Base-by-base conservation (phyloP, 2,113 vertebrate species). In the Cololabis saira region DNA sequence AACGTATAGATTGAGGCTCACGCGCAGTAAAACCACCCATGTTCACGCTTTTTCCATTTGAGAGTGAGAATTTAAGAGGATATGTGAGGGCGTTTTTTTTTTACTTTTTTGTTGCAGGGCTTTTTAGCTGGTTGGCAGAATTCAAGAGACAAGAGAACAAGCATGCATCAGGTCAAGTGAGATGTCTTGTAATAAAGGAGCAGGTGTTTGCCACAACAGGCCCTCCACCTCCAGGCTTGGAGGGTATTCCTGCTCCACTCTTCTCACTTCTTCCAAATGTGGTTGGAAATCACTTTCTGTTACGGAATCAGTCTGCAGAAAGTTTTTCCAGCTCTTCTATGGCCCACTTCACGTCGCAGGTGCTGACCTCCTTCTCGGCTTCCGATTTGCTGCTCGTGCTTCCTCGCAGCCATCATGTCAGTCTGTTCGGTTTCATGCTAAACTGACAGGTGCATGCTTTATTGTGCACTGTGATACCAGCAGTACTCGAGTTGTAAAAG, bases 271-370 rank as follows among this genome's bases (percentile, higher is more conserved):
- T 66, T 80, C 51, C 64, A 74, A 78, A 81, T 61, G 81, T 80
- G 83, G 86, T 76, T 86, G 85, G 80, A 91, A 89, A 89, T 89
- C 77, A 79, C 66, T 64, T 88, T 89, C 80, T 87, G 67, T 89
- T 87, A 84, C 73, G 75, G 70, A 89, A 61, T 74, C 75, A 63
- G 33, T 47, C 22, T 11, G 59, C 42, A 54, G 10, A 66, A 72
- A 48, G 60, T 82, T 88, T n/a, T 89, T 88, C 87, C 82, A 59
- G 45, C 17, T 64, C 71, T 74, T 60, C 74, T 33, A 40, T 68
- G 6, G 2, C 59, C 45, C 3, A 19, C 65, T 51, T 48, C 33
- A n/a, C 9, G 0, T 4, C 57, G 70, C 89, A 90, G 89, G 83
- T 89, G 83, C 54, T 50, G 72, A 37, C 63, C 75, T 78, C 67